Evolutionary conservation across 2,888 invertebrate genomes (phyloP), one percentile per base, ranked within the genome.

Genomic region (Limulus polyphemus): DNA sequence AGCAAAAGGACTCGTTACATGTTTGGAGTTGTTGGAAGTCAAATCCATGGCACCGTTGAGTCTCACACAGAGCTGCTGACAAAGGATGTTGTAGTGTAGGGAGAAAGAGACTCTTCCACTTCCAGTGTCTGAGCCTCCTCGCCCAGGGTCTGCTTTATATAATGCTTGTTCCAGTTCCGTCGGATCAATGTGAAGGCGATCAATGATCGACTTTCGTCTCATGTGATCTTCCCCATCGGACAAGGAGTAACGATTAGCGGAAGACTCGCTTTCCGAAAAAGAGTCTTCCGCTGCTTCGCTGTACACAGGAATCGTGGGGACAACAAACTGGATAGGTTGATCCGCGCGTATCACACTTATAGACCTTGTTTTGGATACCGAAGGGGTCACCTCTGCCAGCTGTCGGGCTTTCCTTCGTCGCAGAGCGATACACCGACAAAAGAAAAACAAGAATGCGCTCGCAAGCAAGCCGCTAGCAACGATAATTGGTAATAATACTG

Each of bases 1-100:
- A 1, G 75, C 75, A 58, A 73, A 76, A 1, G 76, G 75, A 67
- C 76, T 75, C 9, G 67, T 63, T 5, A 62, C 56, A 11, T 61
- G 62, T 46, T 62, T 64, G 16, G 63, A 48, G 47, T 64, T 58
- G 61, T 71, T 47, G 71, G 75, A 59, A 72, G 65, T 65, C 10
- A 69, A 49, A 49, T 67, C 62, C 11, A 17, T 60, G 1, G 69
- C 69, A 4, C 64, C 65, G n/a, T 68, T 62, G 2, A 69, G 16
- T 32, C 64, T 62, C 4, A 69, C 64, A 12, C 61, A 62, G 32
- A 69, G 50, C 17, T 67, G 67, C 55, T 68, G 66, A 47, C 69
- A 49, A 7, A 57, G 50, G 9, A 57, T 56, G 55, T 62, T 68
- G 48, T 65, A 68, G 48, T 65, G 60, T 3, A 69, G 59, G 9